phyloP scores from a whole-genome alignment of 37 sponge, comb jelly and placozoan species.

The Aphrocallistes beatrix region DNA sequence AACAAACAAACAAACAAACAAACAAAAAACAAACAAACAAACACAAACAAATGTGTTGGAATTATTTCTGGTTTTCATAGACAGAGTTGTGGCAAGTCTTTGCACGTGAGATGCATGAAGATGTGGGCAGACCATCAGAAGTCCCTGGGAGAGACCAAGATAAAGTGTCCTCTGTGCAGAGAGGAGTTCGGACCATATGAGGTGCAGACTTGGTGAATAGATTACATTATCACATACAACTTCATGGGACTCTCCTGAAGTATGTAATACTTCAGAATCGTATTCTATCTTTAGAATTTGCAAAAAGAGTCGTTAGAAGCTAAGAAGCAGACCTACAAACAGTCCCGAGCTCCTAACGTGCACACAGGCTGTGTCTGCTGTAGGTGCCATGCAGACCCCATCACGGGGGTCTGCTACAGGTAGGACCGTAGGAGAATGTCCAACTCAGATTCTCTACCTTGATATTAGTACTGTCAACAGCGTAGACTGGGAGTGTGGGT shows the following conservation, averaged over 20 bases:
- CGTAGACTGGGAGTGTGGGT: too few species aligned
- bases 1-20: too few species aligned
- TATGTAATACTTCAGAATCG: neutral
- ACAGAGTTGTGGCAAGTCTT: slow-evolving; percentile 57
- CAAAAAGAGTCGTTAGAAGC: neutral
- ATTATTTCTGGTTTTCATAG: neutral
- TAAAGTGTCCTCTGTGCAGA: slow-evolving; percentile 85
- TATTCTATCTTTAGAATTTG: neutral
- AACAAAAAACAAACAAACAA: too few species aligned
- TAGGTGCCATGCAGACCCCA: neutral
- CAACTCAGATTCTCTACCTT: too few species aligned
- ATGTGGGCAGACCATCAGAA: slow-evolving; percentile 87
- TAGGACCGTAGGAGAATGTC: too few species aligned
- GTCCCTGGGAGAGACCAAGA: slow-evolving; percentile 40
- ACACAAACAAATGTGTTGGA: too few species aligned
- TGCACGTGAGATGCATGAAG: slow-evolving; percentile 89
- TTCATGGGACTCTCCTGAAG: neutral
- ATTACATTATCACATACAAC: neutral
- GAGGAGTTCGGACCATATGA: slow-evolving; percentile 65
- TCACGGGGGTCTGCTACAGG: neutral
- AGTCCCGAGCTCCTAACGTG: neutral
- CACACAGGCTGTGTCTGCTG: slow-evolving; percentile 2
- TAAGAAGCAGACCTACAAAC: slow-evolving; percentile 12
- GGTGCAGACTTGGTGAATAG: slow-evolving; percentile 28
- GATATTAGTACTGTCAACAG: too few species aligned